Percentiles rank a stretch among this genome's conserved stretches.
These are phyloP conservation scores for Zaprionus vittiger DNA, from an alignment of 1,140 invertebrate genomes.

Conservation along the genomic window DNA sequence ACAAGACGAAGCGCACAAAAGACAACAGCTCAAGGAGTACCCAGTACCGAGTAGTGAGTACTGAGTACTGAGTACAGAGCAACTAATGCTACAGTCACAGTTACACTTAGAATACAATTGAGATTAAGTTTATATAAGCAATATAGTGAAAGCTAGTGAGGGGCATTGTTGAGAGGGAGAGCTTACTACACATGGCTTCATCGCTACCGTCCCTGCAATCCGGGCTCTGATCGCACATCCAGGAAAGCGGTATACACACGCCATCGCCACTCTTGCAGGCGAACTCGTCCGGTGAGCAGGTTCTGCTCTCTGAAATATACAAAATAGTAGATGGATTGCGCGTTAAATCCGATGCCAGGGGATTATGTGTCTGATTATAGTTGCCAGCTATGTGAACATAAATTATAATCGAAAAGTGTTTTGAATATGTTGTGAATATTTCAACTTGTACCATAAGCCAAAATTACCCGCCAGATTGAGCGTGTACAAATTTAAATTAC, in stretches of 20 bases:
- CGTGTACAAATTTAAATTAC: constrained; percentile 1
- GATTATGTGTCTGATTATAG: neutral
- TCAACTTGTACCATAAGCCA: neutral
- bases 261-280: constrained; percentile 91
- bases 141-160: neutral
- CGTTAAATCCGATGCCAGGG: neutral
- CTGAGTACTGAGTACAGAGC: constrained; percentile 9
- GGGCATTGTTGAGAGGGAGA: neutral
- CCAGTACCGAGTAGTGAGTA: neutral
- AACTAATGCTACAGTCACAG: constrained; percentile 29
- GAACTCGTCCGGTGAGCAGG: constrained; percentile 93
- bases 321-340: constrained; percentile 1
- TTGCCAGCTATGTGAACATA: neutral
- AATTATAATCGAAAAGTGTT: neutral
- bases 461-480: constrained; percentile 7
- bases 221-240: constrained; percentile 94
- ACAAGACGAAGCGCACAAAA: constrained; percentile 25
- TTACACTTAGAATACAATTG: constrained; percentile 17
- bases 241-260: constrained; percentile 94
- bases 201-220: constrained; percentile 96
- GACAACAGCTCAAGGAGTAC: neutral
- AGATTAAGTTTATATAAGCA: constrained; percentile 31
- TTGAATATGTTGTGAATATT: neutral
- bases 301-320: constrained; percentile 88
- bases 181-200: constrained; percentile 95